Evolutionary conservation across 2,888 invertebrate species (phyloP).

Genomic region (Cheilosia pagana): DNA sequence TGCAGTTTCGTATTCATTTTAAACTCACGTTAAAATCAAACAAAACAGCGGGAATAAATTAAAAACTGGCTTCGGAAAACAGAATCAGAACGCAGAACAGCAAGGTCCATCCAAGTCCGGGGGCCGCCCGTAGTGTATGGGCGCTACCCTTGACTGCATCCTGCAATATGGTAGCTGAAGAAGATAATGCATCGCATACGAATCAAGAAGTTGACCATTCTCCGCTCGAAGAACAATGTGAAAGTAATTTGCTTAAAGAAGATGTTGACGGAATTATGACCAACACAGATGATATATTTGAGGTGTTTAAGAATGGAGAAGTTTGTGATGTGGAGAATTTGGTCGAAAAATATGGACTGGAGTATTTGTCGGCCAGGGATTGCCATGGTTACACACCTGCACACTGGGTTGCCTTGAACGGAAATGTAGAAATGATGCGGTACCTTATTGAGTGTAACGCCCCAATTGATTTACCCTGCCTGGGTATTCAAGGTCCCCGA

Average conservation of each 20-base stretch:
- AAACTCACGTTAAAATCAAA: background rate
- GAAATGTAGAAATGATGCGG: slow-evolving; percentile 94
- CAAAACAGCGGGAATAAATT: slow-evolving; percentile 68
- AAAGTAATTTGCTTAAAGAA: slow-evolving; percentile 83
- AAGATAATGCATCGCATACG: slow-evolving; percentile 85
- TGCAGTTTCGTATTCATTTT: background rate
- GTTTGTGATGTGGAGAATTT: slow-evolving; percentile 92
- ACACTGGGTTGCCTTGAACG: slow-evolving; percentile 93
- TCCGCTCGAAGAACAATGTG: slow-evolving; percentile 82
- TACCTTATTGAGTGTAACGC: slow-evolving; percentile 93
- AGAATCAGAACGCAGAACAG: slow-evolving; percentile 83
- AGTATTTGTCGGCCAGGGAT: slow-evolving; percentile 91
- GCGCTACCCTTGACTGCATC: slow-evolving; percentile 91
- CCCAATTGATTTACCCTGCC: slow-evolving; percentile 93
- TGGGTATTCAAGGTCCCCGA: slow-evolving; percentile 91
- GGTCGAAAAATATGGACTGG: slow-evolving; percentile 91
- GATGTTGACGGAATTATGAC: slow-evolving; percentile 79
- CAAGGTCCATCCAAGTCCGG: slow-evolving; percentile 92
- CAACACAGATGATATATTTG: slow-evolving; percentile 89
- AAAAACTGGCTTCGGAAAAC: slow-evolving; percentile 83
- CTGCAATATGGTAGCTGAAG: slow-evolving; percentile 91
- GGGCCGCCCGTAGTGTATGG: slow-evolving; percentile 95
- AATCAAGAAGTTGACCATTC: slow-evolving; percentile 82
- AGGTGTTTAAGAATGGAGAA: slow-evolving; percentile 93
- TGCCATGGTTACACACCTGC: slow-evolving; percentile 97